Evolutionary conservation across 2,113 vertebrate species (phyloP).

Genomic region (Hystrix cristata): DNA sequence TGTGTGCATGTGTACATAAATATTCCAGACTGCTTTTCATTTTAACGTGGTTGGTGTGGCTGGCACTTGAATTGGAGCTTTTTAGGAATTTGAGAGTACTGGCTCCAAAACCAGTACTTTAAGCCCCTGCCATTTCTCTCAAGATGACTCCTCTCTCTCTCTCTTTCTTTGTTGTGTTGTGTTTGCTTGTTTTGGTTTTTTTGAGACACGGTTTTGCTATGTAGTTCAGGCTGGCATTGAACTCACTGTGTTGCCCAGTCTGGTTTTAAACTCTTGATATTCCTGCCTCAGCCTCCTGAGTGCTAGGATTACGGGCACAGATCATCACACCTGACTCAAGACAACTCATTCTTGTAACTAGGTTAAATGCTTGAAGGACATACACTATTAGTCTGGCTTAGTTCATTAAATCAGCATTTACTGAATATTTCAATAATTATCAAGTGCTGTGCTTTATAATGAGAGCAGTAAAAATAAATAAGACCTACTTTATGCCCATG

Average conservation of each 20-base stretch:
- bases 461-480: constrained; percentile 45
- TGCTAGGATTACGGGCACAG: neutral
- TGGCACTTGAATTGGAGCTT: neutral
- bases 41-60: constrained; percentile 29
- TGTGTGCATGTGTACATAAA: neutral
- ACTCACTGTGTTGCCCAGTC: too few relatives aligned
- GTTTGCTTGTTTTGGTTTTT: neutral
- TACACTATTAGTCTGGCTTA: neutral
- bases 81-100: neutral
- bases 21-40: constrained; percentile 54
- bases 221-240: neutral
- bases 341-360: neutral
- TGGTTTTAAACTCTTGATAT: neutral
- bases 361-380: neutral
- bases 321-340: neutral
- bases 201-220: neutral
- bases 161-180: neutral
- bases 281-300: neutral
- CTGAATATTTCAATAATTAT: constrained; percentile 36
- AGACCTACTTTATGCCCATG: constrained; percentile 17
- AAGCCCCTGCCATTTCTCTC: neutral
- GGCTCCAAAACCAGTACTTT: neutral
- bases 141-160: neutral
- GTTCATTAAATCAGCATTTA: constrained; percentile 48
- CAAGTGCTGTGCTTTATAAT: constrained; percentile 42